These are phyloP conservation scores for Drosophila kikkawai DNA, from an alignment of 1,140 invertebrate genomes.

Conservation along the genomic window DNA sequence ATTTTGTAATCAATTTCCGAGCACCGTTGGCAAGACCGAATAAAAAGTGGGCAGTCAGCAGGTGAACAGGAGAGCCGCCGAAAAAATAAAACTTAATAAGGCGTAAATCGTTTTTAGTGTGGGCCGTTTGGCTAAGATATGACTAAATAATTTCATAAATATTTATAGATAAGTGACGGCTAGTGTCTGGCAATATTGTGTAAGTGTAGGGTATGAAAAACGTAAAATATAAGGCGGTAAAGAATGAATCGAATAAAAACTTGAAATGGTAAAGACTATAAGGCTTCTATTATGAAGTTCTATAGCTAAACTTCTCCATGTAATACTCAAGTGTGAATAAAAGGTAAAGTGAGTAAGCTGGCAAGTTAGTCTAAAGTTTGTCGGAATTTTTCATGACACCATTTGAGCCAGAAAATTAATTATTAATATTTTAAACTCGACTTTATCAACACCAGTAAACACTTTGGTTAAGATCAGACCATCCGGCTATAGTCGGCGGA, in stretches of 20 bases:
- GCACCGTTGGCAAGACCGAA: constrained; percentile 20
- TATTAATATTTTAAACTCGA: constrained; percentile 15
- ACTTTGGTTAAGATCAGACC: constrained; percentile 20
- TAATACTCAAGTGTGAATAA: neutral
- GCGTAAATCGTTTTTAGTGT: constrained; percentile 65
- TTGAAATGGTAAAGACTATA: neutral
- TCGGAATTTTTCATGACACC: constrained; percentile 5
- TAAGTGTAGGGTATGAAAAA: neutral
- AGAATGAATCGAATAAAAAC: neutral
- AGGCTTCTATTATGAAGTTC: neutral
- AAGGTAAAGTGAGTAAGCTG: neutral
- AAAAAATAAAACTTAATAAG: constrained; percentile 55
- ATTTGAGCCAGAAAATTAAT: constrained; percentile 16
- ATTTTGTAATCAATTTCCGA: constrained; percentile 71
- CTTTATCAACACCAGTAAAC: constrained; percentile 34
- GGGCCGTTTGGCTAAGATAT: constrained; percentile 62
- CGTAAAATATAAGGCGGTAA: neutral
- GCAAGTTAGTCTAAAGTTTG: neutral
- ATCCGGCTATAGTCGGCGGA: constrained; percentile 45
- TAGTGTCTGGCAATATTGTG: constrained; percentile 7
- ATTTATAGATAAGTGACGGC: constrained; percentile 60
- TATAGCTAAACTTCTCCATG: neutral
- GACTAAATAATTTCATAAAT: constrained; percentile 74
- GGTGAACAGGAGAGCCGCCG: constrained; percentile 6
- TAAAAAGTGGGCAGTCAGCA: constrained; percentile 41